Conservation (phyloP, 1,140 invertebrate species). For the Anastrepha obliqua region DNA sequence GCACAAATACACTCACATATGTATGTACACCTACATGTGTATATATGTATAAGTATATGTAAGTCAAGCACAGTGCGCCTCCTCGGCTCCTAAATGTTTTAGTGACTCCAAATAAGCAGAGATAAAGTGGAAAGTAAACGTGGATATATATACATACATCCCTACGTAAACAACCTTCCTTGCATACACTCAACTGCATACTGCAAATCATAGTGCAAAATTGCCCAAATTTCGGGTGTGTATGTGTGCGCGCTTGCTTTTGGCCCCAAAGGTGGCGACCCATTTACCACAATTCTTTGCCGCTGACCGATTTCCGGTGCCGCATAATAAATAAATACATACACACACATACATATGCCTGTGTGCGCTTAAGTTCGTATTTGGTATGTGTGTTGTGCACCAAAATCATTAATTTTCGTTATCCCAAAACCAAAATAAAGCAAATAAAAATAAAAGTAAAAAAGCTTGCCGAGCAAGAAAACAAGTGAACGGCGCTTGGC, state of each 20-base stretch:
- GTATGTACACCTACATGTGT: background rate
- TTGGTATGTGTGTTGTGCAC: no score
- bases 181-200: no score
- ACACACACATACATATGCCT: background rate
- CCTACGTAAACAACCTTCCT: background rate
- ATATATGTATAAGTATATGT: no score
- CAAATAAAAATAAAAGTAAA: background rate
- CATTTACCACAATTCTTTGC: no score
- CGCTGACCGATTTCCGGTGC: no score
- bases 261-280: no score
- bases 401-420: background rate
- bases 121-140: background rate
- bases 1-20: background rate
- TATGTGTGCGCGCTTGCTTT: no score
- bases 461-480: background rate
- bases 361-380: background rate
- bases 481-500: background rate
- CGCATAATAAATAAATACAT: background rate
- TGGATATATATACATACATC: background rate
- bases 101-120: constrained; percentile 15
- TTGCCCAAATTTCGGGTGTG: no score
- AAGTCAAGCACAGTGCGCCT: background rate
- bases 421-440: background rate
- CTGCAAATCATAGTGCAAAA: no score
- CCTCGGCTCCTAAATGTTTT: background rate